These are phyloP conservation scores for Oryzias curvinotus DNA, from an alignment of 2,113 vertebrate species.

Conservation along the genomic window DNA sequence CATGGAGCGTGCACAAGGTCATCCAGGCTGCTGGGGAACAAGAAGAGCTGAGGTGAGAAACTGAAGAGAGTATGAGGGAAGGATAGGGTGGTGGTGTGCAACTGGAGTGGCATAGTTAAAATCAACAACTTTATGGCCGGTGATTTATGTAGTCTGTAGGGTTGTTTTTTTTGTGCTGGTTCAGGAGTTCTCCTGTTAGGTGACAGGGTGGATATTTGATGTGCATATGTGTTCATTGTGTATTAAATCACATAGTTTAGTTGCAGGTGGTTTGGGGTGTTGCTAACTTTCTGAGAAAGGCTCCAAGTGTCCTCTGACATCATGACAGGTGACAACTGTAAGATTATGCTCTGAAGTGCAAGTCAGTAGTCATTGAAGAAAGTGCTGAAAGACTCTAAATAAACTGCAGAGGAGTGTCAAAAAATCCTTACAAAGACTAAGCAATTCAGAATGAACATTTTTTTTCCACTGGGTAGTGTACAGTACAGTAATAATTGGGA, in stretches of 20 bases:
- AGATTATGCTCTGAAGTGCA: conserved; percentile 18
- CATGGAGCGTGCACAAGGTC: conserved; percentile 51
- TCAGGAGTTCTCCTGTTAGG: conserved; percentile 43
- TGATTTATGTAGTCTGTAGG: conserved; percentile 17
- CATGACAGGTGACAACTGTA: conserved; percentile 50
- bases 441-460: not conserved
- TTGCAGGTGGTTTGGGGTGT: conserved; percentile 63
- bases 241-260: conserved; percentile 35
- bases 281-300: conserved; percentile 40
- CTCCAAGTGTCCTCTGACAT: conserved; percentile 48
- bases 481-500: too few species aligned
- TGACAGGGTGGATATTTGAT: conserved; percentile 15
- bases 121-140: conserved; percentile 25
- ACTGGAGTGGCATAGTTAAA: conserved; percentile 31
- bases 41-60: conserved; percentile 35
- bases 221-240: conserved; percentile 17
- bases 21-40: conserved; percentile 41
- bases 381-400: conserved; percentile 39
- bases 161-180: conserved; percentile 41
- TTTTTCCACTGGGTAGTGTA: too few species aligned
- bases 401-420: conserved; percentile 26
- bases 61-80: conserved; percentile 20
- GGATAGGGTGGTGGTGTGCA: conserved; percentile 24
- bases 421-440: not conserved
- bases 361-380: not conserved